Evolutionary conservation across 2,888 invertebrate genomes (phyloP).

Genomic region (Eupithecia insigniata): DNA sequence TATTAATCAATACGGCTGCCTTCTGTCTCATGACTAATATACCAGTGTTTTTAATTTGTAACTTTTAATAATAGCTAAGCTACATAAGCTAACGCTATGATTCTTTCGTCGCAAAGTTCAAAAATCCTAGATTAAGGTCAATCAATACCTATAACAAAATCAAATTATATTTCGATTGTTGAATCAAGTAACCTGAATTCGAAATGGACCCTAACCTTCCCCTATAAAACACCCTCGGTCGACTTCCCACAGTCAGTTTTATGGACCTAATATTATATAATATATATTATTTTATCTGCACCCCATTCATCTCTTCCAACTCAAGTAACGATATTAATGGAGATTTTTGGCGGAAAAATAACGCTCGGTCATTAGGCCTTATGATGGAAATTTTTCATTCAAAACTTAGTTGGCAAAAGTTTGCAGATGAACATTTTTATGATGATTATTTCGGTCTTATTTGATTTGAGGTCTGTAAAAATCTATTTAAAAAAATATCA

Average conservation of each 20-base stretch:
- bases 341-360: slow-evolving; percentile 46
- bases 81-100: not conserved
- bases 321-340: slow-evolving; percentile 54
- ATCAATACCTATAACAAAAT: not conserved
- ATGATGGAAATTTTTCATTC: slow-evolving; percentile 42
- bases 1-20: not conserved
- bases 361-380: slow-evolving; percentile 44
- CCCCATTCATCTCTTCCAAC: slow-evolving; percentile 58
- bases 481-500: not conserved
- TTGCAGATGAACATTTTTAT: slow-evolving; percentile 25
- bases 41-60: not conserved
- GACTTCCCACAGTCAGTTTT: slow-evolving; percentile 54
- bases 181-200: slow-evolving; percentile 32
- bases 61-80: not conserved
- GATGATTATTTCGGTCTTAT: slow-evolving; percentile 19
- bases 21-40: not conserved
- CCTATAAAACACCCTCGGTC: slow-evolving; percentile 61
- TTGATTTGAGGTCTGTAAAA: slow-evolving; percentile 4
- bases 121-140: not conserved
- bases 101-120: not conserved
- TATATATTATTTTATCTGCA: slow-evolving; percentile 61
- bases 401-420: slow-evolving; percentile 36
- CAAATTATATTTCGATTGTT: slow-evolving; percentile 26
- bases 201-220: slow-evolving; percentile 49
- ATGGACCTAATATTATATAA: slow-evolving; percentile 51